phyloP scores from a whole-genome alignment of 2,888 invertebrate genomes.

The Alcis repandata region DNA sequence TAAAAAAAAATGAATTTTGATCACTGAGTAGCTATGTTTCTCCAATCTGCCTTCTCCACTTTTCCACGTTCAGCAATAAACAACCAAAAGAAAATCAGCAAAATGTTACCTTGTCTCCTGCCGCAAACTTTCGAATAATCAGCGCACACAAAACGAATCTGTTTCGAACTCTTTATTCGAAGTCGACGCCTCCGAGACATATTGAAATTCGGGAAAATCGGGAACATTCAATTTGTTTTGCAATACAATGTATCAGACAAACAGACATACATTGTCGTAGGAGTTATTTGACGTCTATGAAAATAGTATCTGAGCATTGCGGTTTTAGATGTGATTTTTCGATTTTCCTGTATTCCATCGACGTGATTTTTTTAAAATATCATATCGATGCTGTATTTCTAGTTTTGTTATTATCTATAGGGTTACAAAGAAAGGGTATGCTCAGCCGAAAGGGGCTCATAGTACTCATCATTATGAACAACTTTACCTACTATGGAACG shows the following conservation, averaged over 20 bases:
- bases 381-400: too few relatives aligned
- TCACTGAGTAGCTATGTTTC: too few relatives aligned
- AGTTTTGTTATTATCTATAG: too few relatives aligned
- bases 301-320: neutral
- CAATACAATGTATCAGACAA: conserved; percentile 10
- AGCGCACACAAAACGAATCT: conserved; percentile 9
- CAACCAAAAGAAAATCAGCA: neutral
- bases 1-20: neutral
- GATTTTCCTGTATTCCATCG: too few relatives aligned
- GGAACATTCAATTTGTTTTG: conserved; percentile 18
- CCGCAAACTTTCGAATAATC: conserved; percentile 14
- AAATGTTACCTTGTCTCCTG: neutral
- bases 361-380: too few relatives aligned
- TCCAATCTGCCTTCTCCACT: too few relatives aligned
- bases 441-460: too few relatives aligned
- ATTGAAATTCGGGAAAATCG: conserved; percentile 17
- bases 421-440: too few relatives aligned
- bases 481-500: too few relatives aligned
- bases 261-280: conserved; percentile 13
- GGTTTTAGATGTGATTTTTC: neutral
- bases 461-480: too few relatives aligned
- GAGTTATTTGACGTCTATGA: neutral
- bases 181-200: conserved; percentile 6
- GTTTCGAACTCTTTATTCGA: conserved; percentile 1
- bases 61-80: neutral